These are phyloP conservation scores for Lepidurus arcticus DNA, from an alignment of 1,140 invertebrate species.

Conservation along the genomic window DNA sequence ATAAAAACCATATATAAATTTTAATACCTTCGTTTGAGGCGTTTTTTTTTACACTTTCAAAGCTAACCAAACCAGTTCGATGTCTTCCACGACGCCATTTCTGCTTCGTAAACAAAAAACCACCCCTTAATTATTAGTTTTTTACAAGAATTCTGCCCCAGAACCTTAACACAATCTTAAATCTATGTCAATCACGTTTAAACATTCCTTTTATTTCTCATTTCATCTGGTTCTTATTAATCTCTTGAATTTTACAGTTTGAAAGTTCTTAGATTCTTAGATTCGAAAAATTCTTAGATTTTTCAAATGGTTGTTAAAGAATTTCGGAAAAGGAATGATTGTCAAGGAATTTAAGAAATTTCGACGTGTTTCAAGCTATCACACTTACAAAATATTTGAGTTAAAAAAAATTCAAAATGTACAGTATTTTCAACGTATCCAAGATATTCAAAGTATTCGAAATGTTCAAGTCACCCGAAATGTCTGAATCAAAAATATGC, in stretches of 20 bases:
- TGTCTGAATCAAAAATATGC: background rate
- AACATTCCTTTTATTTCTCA: background rate
- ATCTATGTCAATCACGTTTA: background rate
- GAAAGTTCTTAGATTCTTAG: background rate
- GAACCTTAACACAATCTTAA: background rate
- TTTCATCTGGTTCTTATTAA: background rate
- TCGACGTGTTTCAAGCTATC: background rate
- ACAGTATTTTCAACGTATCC: background rate
- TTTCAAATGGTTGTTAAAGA: background rate
- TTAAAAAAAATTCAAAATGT: background rate
- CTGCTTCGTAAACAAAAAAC: too few species aligned
- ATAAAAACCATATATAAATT: background rate
- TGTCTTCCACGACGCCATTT: too few species aligned
- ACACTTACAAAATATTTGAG: background rate
- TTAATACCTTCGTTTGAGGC: background rate
- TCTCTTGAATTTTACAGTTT: background rate
- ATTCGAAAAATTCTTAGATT: background rate
- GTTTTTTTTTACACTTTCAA: too few species aligned
- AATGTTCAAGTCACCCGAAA: background rate
- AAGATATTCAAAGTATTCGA: background rate
- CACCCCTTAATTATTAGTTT: background rate
- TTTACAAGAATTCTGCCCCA: background rate
- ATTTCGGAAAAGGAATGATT: background rate
- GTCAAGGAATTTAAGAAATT: background rate
- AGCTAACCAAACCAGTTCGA: too few species aligned